Conservation (phyloP, 2,888 invertebrate species). For the Hetaerina titia region DNA sequence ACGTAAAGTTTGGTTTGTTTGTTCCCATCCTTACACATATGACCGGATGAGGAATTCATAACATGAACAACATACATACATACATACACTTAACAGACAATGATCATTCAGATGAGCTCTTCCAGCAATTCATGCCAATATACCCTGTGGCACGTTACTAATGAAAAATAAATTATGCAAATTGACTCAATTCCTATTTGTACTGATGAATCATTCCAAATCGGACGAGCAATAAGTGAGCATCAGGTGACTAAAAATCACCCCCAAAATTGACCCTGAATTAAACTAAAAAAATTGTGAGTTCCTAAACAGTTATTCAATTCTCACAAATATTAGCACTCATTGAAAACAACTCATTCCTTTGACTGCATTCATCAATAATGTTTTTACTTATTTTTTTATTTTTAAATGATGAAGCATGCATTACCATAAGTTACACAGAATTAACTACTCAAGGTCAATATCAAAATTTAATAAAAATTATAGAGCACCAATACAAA, state of each 20-base stretch:
- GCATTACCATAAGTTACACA: not conserved
- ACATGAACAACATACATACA: constrained; percentile 11
- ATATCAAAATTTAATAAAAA: constrained; percentile 60
- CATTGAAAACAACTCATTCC: not conserved
- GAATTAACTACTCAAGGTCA: constrained; percentile 26
- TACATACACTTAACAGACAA: constrained; percentile 27
- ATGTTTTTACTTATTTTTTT: not conserved
- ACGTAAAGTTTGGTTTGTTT: constrained; percentile 32
- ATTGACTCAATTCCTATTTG: constrained; percentile 27
- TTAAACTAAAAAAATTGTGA: not conserved
- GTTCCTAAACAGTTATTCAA: not conserved
- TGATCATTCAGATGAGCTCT: constrained; percentile 1
- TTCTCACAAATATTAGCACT: not conserved
- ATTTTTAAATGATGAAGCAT: constrained; percentile 4
- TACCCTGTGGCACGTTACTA: constrained; percentile 27
- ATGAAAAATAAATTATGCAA: constrained; percentile 26
- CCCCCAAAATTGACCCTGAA: not conserved
- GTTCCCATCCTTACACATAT: not conserved
- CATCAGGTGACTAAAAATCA: not conserved
- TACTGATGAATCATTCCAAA: constrained; percentile 32
- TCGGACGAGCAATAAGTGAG: constrained; percentile 16
- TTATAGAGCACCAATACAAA: constrained; percentile 49
- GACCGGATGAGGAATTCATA: not conserved
- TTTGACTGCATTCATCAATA: not conserved
- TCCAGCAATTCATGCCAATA: constrained; percentile 12